A percentile compares a stretch with the other conserved stretches of the same genome.
Evolutionary conservation across 1,140 invertebrate species (phyloP).

Genomic region (Macrobrachium nipponense): DNA sequence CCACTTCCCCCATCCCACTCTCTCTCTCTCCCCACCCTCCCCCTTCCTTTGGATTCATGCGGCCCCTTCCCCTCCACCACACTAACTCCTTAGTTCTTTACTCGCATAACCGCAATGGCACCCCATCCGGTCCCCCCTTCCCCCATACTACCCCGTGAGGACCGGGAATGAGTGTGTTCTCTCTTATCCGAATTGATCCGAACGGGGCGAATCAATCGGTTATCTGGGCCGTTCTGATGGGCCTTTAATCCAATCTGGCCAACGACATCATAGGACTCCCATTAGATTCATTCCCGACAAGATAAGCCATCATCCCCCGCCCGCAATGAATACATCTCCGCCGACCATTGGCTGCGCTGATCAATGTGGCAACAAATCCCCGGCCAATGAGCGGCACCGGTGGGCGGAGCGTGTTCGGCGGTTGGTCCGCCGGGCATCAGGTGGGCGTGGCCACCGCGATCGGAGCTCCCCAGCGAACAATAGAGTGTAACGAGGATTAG

Average conservation of each 20-base stretch:
- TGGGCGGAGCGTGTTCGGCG: slow-evolving; percentile 10
- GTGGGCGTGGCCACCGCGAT: slow-evolving; percentile 37
- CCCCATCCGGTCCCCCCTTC: not conserved
- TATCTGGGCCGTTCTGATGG: slow-evolving; percentile 36
- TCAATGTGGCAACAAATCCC: slow-evolving; percentile 43
- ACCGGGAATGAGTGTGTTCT: slow-evolving; percentile 20
- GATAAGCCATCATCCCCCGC: slow-evolving; percentile 46
- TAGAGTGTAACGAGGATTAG: slow-evolving; percentile 52
- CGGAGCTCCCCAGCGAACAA: slow-evolving; percentile 40
- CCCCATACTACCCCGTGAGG: not conserved
- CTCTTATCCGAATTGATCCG: slow-evolving; percentile 41
- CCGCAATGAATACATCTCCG: slow-evolving; percentile 55
- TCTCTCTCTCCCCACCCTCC: not conserved
- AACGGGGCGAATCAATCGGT: slow-evolving; percentile 43
- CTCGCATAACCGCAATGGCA: slow-evolving; percentile 19
- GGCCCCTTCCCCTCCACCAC: not conserved
- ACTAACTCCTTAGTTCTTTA: not conserved
- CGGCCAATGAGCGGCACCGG: slow-evolving; percentile 23
- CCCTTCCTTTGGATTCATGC: not conserved
- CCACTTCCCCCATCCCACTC: not conserved
- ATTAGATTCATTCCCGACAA: slow-evolving; percentile 53
- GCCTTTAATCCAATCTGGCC: slow-evolving; percentile 38
- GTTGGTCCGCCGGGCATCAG: not conserved
- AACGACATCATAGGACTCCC: slow-evolving; percentile 48
- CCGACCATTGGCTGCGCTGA: slow-evolving; percentile 38